Percentiles rank a stretch among this genome's conserved stretches.
phyloP scores from a whole-genome alignment of 2,888 invertebrate species.

The Erebia epiphron region DNA sequence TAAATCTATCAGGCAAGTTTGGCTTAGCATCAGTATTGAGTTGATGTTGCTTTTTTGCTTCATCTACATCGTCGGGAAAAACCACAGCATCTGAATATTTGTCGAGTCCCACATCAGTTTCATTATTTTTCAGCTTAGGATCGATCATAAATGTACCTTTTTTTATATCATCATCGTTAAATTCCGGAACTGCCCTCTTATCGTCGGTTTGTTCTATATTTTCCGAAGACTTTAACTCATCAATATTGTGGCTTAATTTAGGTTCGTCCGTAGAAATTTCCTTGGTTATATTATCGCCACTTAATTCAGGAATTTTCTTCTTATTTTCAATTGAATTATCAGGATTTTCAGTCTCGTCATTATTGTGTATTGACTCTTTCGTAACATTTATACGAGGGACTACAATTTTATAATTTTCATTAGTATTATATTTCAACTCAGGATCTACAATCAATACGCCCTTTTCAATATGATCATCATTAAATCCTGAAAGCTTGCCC shows the following conservation, averaged over 20 bases:
- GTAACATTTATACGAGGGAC: too few species aligned
- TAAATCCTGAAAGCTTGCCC: too few species aligned
- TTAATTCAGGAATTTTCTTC: neutral
- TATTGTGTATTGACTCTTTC: neutral
- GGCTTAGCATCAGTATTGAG: neutral
- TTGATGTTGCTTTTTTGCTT: neutral
- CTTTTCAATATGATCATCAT: too few species aligned
- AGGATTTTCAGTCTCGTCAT: neutral
- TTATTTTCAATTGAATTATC: neutral
- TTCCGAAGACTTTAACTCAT: neutral
- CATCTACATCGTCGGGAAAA: neutral
- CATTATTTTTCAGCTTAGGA: neutral
- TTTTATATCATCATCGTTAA: neutral
- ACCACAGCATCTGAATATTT: constrained; percentile 3
- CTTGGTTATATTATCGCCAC: neutral
- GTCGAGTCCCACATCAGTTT: neutral
- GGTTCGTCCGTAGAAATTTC: neutral
- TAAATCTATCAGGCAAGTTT: neutral
- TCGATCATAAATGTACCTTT: neutral
- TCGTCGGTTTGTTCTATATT: neutral
- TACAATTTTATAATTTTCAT: too few species aligned
- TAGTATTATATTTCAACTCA: too few species aligned
- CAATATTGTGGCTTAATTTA: neutral
- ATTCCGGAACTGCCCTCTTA: too few species aligned
- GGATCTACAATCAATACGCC: too few species aligned